These are phyloP conservation scores for Camelus bactrianus DNA, from an alignment of 2,113 vertebrate genomes.

Conservation along the genomic window DNA sequence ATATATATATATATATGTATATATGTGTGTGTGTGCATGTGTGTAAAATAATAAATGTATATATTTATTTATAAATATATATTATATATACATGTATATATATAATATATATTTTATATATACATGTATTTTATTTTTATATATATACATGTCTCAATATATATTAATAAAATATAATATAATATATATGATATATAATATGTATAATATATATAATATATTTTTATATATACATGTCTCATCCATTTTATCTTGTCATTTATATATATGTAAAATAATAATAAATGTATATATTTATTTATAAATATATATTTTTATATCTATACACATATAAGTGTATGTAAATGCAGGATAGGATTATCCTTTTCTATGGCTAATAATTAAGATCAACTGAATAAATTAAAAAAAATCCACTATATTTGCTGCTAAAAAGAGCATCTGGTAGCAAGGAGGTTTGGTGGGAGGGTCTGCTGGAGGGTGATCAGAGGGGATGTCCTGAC, in stretches of 20 bases:
- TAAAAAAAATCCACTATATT: not conserved
- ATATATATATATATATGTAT: too few species aligned
- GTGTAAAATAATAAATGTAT: not conserved
- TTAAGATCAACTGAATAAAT: not conserved
- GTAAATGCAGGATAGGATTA: not conserved
- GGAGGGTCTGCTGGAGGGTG: not conserved
- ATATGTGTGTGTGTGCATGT: too few species aligned
- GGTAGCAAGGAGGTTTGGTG: not conserved
- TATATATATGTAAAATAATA: too few species aligned
- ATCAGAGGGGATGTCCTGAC: rapidly evolving
- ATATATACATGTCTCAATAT: too few species aligned
- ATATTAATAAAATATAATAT: too few species aligned
- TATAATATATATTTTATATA: too few species aligned
- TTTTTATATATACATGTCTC: not conserved
- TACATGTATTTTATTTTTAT: too few species aligned
- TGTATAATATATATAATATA: too few species aligned
- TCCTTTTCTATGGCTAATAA: not conserved
- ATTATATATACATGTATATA: not conserved
- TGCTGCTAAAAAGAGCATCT: not conserved
- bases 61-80: not conserved
- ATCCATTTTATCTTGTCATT: not conserved
- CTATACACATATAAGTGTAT: not conserved
- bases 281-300: not conserved
- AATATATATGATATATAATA: too few species aligned
- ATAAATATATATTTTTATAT: not conserved